Conservation (phyloP, 2,797 vertebrate species). For the Argya squamiceps region DNA sequence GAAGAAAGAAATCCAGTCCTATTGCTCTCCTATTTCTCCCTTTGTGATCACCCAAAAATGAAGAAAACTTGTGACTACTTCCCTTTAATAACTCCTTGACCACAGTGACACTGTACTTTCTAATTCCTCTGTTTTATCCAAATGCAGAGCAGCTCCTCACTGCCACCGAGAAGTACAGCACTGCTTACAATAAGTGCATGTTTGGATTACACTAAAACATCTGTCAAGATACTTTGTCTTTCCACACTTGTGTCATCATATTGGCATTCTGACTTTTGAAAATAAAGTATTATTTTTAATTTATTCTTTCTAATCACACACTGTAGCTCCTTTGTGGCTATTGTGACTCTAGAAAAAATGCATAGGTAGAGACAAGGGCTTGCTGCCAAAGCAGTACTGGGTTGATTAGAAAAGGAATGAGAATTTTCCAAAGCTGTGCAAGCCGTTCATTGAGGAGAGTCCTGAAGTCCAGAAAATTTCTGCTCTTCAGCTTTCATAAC, state of each 20-base stretch:
- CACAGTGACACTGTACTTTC: fast-evolving
- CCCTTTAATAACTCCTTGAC: neutral
- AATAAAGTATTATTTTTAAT: neutral
- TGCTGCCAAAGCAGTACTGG: neutral
- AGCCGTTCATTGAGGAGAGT: neutral
- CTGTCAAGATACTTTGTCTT: neutral
- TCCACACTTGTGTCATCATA: neutral
- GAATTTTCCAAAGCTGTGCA: neutral
- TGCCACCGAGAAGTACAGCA: fast-evolving
- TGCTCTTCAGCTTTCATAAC: neutral
- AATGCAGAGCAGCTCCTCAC: neutral
- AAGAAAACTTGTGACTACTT: neutral
- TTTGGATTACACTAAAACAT: neutral
- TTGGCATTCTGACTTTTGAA: neutral
- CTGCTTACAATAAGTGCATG: neutral
- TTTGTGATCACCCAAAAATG: neutral
- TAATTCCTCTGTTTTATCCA: neutral
- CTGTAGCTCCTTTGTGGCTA: neutral
- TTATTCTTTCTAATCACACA: neutral
- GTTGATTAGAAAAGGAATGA: neutral
- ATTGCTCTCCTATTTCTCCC: neutral
- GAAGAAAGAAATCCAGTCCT: neutral
- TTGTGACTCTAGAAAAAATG: neutral
- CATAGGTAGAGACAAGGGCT: neutral
- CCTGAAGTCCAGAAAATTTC: neutral